Evolutionary conservation across 2,888 invertebrate species (phyloP).

Genomic region (Halocaridina rubra): DNA sequence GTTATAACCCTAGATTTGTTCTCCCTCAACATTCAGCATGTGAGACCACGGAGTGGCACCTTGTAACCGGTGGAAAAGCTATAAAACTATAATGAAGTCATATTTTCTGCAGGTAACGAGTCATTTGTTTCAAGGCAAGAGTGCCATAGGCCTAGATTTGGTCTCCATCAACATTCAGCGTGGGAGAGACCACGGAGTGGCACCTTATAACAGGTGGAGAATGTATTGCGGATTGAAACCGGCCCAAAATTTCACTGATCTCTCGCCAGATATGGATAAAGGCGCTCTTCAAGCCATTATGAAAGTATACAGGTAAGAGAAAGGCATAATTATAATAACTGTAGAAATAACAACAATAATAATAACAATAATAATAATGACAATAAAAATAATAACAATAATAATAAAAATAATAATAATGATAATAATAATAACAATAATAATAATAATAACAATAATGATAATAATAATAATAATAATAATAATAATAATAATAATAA

Average conservation of each 20-base stretch:
- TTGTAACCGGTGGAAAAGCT: too few relatives aligned
- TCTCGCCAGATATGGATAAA: constrained; percentile 42
- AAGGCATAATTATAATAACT: background rate
- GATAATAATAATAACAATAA: background rate
- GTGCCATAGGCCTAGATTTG: constrained; percentile 80
- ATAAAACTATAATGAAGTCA: too few relatives aligned
- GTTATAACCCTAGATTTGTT: background rate
- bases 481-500: background rate
- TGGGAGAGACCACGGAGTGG: constrained; percentile 88
- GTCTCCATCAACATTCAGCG: constrained; percentile 90
- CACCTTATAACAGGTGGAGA: constrained; percentile 82
- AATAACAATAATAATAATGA: background rate
- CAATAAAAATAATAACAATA: background rate
- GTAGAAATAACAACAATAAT: background rate
- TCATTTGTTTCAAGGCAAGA: background rate
- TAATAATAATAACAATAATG: background rate
- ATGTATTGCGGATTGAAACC: constrained; percentile 78
- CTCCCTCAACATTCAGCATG: too few relatives aligned
- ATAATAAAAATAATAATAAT: background rate
- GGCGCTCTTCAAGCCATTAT: constrained; percentile 36
- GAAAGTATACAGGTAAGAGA: constrained; percentile 50
- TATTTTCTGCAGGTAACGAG: background rate
- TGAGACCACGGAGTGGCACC: too few relatives aligned
- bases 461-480: background rate
- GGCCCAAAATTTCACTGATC: constrained; percentile 67